Conservation (phyloP, 2,113 vertebrate species). For the Sialia sialis region DNA sequence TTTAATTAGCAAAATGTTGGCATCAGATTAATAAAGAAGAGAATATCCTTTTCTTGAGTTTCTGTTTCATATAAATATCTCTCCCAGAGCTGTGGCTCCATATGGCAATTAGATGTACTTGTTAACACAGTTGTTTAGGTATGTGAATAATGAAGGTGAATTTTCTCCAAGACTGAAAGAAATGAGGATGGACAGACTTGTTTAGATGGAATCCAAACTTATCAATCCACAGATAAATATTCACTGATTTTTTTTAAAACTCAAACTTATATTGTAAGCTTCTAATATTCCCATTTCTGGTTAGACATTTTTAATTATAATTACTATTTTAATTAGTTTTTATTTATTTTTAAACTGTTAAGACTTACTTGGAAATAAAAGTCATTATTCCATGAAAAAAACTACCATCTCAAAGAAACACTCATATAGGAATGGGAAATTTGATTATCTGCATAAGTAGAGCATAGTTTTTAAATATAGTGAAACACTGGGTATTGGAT, state of each 20-base stretch:
- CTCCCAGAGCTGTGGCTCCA: slow-evolving; percentile 63
- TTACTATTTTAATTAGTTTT: background rate
- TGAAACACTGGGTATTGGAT: background rate
- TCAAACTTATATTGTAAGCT: background rate
- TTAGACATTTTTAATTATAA: too few species aligned
- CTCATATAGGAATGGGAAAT: background rate
- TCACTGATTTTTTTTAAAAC: background rate
- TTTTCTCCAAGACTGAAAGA: slow-evolving; percentile 37
- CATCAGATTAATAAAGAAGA: slow-evolving; percentile 68
- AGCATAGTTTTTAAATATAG: background rate
- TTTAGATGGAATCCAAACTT: background rate
- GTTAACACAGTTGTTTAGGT: slow-evolving; percentile 53
- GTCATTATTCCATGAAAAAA: background rate
- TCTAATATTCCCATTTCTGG: background rate
- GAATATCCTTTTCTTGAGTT: slow-evolving; percentile 69
- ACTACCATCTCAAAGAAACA: background rate
- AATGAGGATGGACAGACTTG: background rate
- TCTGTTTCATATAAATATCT: slow-evolving; percentile 71
- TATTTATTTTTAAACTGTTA: background rate
- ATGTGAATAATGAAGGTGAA: slow-evolving; percentile 58
- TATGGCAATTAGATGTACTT: slow-evolving; percentile 74
- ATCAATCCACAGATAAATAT: background rate
- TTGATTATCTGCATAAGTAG: background rate
- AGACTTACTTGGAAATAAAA: background rate
- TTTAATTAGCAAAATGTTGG: slow-evolving; percentile 67